Percentiles rank a stretch among this genome's conserved stretches.
These are phyloP conservation scores for Aulostomus chinensis DNA, from an alignment of 2,797 vertebrate species.

Conservation along the genomic window DNA sequence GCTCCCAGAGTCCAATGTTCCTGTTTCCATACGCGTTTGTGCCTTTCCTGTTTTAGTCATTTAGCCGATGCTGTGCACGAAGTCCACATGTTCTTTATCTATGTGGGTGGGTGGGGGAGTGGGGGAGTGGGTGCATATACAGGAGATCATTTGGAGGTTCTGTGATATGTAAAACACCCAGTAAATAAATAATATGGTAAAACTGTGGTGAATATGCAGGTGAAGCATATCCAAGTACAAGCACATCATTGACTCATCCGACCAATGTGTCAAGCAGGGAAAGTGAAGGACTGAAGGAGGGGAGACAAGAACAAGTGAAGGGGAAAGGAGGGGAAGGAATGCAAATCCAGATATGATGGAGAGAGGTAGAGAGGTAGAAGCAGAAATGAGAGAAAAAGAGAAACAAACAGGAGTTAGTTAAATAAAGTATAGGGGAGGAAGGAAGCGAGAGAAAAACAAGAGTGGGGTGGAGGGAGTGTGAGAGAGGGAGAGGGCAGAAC, in stretches of 20 bases:
- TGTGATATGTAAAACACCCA: slow-evolving; percentile 42
- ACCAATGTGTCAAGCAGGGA: slow-evolving; percentile 7
- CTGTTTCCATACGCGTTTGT: slow-evolving; percentile 6
- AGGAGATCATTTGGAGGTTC: slow-evolving; percentile 36
- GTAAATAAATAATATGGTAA: slow-evolving; percentile 53
- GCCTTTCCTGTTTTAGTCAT: slow-evolving; percentile 23
- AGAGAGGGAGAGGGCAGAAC: slow-evolving; percentile 11
- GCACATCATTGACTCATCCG: slow-evolving; percentile 38
- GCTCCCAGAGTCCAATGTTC: slow-evolving; percentile 13
- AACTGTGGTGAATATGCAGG: slow-evolving; percentile 34
- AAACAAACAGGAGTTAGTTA: slow-evolving; percentile 9
- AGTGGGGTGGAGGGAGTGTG: neutral
- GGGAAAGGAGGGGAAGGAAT: neutral
- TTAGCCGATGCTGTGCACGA: slow-evolving; percentile 16
- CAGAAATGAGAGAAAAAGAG: neutral
- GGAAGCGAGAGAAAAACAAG: slow-evolving; percentile 4
- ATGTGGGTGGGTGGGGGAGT: neutral
- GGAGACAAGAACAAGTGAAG: neutral
- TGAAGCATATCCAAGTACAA: slow-evolving; percentile 28
- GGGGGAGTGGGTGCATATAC: slow-evolving; percentile 27
- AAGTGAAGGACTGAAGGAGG: slow-evolving; percentile 17
- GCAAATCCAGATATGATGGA: neutral
- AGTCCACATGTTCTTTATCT: slow-evolving; percentile 31
- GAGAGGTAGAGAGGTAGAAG: slow-evolving; percentile 2
- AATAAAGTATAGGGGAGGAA: neutral